Conservation (phyloP, 2,888 invertebrate genomes). For the Trachelus iudaicus region DNA sequence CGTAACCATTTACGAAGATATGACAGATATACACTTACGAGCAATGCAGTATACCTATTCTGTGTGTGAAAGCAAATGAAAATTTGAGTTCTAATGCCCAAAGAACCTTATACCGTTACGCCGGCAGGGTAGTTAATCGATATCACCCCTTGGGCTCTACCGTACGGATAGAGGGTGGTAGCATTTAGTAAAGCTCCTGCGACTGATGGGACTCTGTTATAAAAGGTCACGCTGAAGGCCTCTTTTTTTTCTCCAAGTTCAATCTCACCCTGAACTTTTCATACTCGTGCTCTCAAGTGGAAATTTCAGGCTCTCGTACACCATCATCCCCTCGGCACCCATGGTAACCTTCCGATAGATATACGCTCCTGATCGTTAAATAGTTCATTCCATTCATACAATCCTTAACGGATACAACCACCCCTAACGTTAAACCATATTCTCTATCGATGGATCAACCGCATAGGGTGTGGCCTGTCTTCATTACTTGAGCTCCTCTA, state of each 20-base stretch:
- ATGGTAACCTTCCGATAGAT: constrained; percentile 22
- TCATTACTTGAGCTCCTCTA: background rate
- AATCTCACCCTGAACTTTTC: constrained; percentile 16
- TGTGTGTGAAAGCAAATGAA: background rate
- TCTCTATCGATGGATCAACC: background rate
- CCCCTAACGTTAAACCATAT: background rate
- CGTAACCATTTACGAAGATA: too few relatives aligned
- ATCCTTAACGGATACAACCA: background rate
- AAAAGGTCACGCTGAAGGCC: constrained; percentile 51
- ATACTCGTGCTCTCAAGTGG: background rate
- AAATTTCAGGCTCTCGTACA: background rate
- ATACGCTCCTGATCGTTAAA: constrained; percentile 30
- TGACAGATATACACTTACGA: background rate
- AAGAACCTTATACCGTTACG: background rate
- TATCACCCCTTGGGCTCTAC: constrained; percentile 20
- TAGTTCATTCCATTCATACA: constrained; percentile 32
- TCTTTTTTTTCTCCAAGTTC: constrained; percentile 31
- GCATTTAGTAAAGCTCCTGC: constrained; percentile 25
- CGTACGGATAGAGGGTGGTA: background rate
- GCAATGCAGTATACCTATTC: background rate
- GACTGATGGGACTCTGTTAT: constrained; percentile 40
- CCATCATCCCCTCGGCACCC: background rate
- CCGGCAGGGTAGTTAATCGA: background rate
- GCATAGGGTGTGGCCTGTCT: background rate
- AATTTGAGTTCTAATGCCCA: background rate